phyloP scores from a whole-genome alignment of 2,888 invertebrate species.

The Agonopterix subpropinquella region DNA sequence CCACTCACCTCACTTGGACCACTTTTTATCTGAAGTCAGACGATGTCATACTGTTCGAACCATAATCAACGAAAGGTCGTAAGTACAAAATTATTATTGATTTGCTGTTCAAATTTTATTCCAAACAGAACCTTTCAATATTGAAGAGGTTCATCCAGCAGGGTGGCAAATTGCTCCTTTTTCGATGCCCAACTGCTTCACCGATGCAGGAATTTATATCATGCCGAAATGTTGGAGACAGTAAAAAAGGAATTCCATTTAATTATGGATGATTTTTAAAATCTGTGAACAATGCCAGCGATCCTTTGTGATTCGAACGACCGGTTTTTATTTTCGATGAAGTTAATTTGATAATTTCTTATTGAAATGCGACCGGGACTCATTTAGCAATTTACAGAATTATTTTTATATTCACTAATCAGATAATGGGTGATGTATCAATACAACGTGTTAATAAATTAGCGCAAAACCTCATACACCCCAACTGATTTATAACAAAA shows the following conservation, averaged over 20 bases:
- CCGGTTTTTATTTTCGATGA: constrained; percentile 51
- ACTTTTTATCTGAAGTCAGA: constrained; percentile 46
- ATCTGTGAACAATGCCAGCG: constrained; percentile 73
- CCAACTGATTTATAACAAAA: too few species aligned
- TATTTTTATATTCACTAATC: too few species aligned
- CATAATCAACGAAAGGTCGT: constrained; percentile 35
- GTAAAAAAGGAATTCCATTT: constrained; percentile 71
- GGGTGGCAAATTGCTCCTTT: constrained; percentile 66
- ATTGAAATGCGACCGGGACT: constrained; percentile 40
- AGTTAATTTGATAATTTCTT: constrained; percentile 72
- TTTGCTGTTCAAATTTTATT: constrained; percentile 34
- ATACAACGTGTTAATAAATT: too few species aligned
- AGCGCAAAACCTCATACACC: too few species aligned
- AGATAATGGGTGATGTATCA: too few species aligned
- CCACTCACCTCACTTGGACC: constrained; percentile 38
- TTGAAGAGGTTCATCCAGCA: constrained; percentile 39
- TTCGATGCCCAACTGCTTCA: constrained; percentile 39
- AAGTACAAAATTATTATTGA: constrained; percentile 48
- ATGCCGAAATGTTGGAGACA: constrained; percentile 47
- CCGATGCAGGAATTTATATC: constrained; percentile 63
- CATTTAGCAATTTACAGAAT: neutral
- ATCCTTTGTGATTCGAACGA: constrained; percentile 51
- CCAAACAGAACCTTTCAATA: constrained; percentile 40
- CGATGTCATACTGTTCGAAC: constrained; percentile 46
- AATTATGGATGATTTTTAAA: constrained; percentile 74